These are phyloP conservation scores for Mya arenaria DNA, from an alignment of 1,140 invertebrate genomes.

Conservation along the genomic window DNA sequence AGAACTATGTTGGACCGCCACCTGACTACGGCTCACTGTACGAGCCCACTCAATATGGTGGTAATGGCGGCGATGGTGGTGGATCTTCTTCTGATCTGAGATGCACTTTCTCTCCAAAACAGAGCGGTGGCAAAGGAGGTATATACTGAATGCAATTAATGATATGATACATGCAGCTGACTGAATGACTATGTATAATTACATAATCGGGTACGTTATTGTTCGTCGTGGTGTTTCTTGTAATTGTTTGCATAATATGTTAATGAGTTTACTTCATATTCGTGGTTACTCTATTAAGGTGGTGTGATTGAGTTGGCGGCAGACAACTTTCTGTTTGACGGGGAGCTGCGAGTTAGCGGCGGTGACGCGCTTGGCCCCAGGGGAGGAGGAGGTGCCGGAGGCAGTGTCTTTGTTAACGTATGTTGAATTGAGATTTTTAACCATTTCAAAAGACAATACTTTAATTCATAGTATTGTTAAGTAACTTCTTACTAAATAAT, in stretches of 20 bases:
- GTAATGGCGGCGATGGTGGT: constrained; percentile 66
- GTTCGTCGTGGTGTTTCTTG: too few relatives aligned
- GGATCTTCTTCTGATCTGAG: constrained; percentile 51
- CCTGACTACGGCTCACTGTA: constrained; percentile 68
- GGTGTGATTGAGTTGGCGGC: constrained; percentile 66
- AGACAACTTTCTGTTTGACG: constrained; percentile 54
- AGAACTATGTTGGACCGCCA: constrained; percentile 61
- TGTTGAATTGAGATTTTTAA: too few relatives aligned
- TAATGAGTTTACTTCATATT: too few relatives aligned
- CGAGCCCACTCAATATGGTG: constrained; percentile 66
- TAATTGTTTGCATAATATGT: too few relatives aligned
- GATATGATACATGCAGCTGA: too few relatives aligned
- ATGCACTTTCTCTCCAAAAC: constrained; percentile 43
- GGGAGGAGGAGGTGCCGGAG: constrained; percentile 71
- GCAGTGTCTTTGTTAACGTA: constrained; percentile 63
- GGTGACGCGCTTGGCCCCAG: constrained; percentile 54
- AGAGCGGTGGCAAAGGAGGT: constrained; percentile 63
- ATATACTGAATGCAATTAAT: not conserved
- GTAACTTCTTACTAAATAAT: too few relatives aligned
- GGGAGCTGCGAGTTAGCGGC: constrained; percentile 58
- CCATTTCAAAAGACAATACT: too few relatives aligned
- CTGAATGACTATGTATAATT: too few relatives aligned
- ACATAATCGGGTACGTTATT: too few relatives aligned
- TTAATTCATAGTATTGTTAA: too few relatives aligned
- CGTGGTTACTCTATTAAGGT: too few relatives aligned